Evolutionary conservation across 1,140 invertebrate species (phyloP), one percentile per base, ranked within the genome.

Genomic region (Eupristina koningsbergeri): DNA sequence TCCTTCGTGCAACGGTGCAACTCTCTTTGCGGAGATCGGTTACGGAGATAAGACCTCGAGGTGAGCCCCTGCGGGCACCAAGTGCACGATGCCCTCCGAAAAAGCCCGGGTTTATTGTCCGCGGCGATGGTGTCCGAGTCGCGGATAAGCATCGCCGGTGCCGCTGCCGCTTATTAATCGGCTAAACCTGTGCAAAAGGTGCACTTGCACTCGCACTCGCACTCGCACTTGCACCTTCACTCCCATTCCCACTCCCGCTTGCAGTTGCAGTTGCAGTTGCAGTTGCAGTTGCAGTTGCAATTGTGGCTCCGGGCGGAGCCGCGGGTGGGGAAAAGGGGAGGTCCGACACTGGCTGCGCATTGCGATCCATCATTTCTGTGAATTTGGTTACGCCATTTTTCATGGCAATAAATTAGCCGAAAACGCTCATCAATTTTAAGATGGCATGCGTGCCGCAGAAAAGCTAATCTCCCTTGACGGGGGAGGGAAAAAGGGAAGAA

Each of bases 341-440:
- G 17, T 13, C 17, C 7, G 26, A 8, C 6, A 36, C 13, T 34
- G 26, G 36, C 53, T 34, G 26, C 39, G 29, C 22, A 15, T 50
- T 50, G 34, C 45, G 63, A 83, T 83, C 81, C 81, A 83, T 83
- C 81, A 83, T 83, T 83, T 78, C 22, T 19, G 63, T 90, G 87
- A 89, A 91, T 90, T 90, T 89, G 87, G 87, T 11, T 88, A 87
- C 88, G 89, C 50, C 69, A 39, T 69, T 74, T 74, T 79, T 53
- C 45, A 9, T 22, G n/a, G 87, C 90, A 89, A 92, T 92, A 91
- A 91, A 91, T 91, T 92, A 92, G 91, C 89, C 88, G 89, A 91
- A 92, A 89, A 88, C 90, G 86, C 89, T 91, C 90, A 92, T 91
- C 90, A 92, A 91, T 91, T 91, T 90, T 89, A 88, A 88, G 88